phyloP scores from a whole-genome alignment of 2,797 vertebrate genomes.

The Sebastes iracundus region DNA sequence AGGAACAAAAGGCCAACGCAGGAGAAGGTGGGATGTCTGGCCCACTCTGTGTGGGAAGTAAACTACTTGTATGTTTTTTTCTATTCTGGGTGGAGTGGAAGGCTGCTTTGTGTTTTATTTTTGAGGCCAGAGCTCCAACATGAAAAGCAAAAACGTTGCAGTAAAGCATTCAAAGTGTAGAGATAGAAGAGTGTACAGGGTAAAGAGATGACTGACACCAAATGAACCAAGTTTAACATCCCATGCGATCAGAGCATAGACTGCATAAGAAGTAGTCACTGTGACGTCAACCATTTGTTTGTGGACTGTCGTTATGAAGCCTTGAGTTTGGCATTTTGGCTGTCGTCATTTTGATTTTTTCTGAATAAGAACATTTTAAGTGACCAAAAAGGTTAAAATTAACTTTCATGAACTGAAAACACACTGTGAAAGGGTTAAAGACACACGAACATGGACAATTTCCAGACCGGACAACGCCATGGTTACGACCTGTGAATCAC shows the following conservation, averaged over 20 bases:
- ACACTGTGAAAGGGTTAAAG: too few relatives aligned
- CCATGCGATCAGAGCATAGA: neutral
- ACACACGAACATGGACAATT: too few relatives aligned
- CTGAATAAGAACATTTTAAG: too few relatives aligned
- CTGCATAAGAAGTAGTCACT: too few relatives aligned
- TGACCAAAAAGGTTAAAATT: too few relatives aligned
- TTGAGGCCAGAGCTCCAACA: constrained; percentile 27
- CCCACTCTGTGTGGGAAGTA: constrained; percentile 64
- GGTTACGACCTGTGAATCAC: too few relatives aligned
- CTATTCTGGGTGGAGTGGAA: constrained; percentile 58
- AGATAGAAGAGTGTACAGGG: neutral
- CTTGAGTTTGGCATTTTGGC: too few relatives aligned
- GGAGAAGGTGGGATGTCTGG: constrained; percentile 57
- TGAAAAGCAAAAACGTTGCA: neutral
- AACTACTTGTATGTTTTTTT: constrained; percentile 50
- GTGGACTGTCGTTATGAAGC: too few relatives aligned
- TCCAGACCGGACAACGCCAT: too few relatives aligned
- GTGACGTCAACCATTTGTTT: too few relatives aligned
- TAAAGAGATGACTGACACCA: neutral
- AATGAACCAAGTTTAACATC: neutral
- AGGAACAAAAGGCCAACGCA: constrained; percentile 51
- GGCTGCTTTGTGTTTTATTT: constrained; percentile 27
- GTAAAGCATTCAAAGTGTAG: neutral
- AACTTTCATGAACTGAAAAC: too few relatives aligned
- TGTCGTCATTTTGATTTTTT: fast-evolving